Conservation (phyloP, 2,113 vertebrate species). For the Oreamnos americanus region DNA sequence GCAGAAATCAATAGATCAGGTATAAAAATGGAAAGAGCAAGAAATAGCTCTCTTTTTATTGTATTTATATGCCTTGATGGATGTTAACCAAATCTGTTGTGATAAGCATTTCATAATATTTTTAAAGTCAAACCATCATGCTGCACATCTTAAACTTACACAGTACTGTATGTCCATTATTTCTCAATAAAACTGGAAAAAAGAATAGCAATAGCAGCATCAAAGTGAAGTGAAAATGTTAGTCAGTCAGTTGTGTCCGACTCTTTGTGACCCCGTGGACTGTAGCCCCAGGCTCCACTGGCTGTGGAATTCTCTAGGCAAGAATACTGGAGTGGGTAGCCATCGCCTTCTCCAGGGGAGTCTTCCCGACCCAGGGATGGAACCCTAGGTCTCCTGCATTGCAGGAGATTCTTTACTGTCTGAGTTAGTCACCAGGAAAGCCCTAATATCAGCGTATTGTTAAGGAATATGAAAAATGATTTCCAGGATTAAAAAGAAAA, state of each 20-base stretch:
- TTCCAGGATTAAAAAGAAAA: neutral
- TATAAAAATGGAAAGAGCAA: neutral
- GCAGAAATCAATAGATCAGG: neutral
- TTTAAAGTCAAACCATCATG: neutral
- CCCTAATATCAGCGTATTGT: neutral
- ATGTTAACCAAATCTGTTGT: neutral
- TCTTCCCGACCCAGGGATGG: neutral
- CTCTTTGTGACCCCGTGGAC: neutral
- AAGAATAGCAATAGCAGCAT: neutral
- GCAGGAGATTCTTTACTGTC: neutral
- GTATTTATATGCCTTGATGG: neutral
- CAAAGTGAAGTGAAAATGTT: neutral
- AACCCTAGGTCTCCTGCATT: neutral
- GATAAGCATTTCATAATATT: neutral
- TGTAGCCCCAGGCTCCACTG: neutral
- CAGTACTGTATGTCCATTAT: neutral
- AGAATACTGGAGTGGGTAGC: neutral
- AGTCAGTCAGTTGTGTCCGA: neutral
- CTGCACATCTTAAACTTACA: too few species aligned
- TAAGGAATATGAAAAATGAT: neutral
- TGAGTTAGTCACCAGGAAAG: neutral
- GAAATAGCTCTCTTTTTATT: neutral
- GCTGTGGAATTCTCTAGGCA: neutral
- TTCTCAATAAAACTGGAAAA: neutral
- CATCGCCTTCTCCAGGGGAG: neutral